Percentiles rank a stretch among this genome's conserved stretches.
These are phyloP conservation scores for Agrotis segetum DNA, from an alignment of 2,888 invertebrate species.

Conservation along the genomic window DNA sequence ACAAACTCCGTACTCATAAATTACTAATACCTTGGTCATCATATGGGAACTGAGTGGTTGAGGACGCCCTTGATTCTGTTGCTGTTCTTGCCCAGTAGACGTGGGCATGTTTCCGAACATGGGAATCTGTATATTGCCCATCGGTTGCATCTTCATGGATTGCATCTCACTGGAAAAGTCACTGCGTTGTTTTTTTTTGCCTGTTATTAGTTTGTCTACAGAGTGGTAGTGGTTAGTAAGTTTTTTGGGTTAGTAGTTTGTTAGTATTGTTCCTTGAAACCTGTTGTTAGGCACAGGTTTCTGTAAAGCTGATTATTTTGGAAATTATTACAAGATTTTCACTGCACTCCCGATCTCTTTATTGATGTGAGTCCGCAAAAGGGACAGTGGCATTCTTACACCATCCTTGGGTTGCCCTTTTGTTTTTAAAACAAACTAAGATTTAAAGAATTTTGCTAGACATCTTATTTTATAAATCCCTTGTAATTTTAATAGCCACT, in stretches of 20 bases:
- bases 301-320: neutral
- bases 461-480: neutral
- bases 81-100: slow-evolving; percentile 83
- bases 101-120: slow-evolving; percentile 92
- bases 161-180: slow-evolving; percentile 91
- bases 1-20: slow-evolving; percentile 1
- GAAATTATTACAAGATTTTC: neutral
- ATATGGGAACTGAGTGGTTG: slow-evolving; percentile 91
- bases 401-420: neutral
- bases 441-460: neutral
- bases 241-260: slow-evolving; percentile 31
- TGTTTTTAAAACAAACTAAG: neutral
- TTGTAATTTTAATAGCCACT: slow-evolving; percentile 30
- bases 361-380: too few species aligned
- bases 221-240: slow-evolving; percentile 44
- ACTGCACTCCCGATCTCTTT: too few species aligned
- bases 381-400: neutral
- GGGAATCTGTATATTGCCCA: slow-evolving; percentile 92
- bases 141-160: slow-evolving; percentile 89
- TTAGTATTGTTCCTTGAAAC: slow-evolving; percentile 16
- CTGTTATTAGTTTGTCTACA: slow-evolving; percentile 48
- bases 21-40: slow-evolving; percentile 91
- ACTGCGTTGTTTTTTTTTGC: slow-evolving; percentile 55
- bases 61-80: slow-evolving; percentile 81
- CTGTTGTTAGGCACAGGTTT: slow-evolving; percentile 24